Base-by-base conservation (phyloP, 2,888 invertebrate genomes). In the Agrotis segetum region DNA sequence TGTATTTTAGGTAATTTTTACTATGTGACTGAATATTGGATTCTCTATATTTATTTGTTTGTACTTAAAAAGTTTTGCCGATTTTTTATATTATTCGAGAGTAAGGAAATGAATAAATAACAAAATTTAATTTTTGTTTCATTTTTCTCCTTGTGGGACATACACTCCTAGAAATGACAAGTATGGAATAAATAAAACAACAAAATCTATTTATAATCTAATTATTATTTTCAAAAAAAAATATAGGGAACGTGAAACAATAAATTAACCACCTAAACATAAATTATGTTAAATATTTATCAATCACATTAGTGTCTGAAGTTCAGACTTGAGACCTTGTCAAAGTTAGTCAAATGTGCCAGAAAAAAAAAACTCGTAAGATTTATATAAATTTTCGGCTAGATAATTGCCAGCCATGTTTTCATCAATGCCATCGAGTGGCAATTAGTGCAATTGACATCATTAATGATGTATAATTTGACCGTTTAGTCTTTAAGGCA, bases 161-260 rank as follows among this genome's bases (percentile, higher is more conserved):
- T 24, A 16, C n/a, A 11, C 29, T n/a, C 21, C n/a, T 13, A 21
- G 11, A 21, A 1, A 14, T 58, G n/a, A 4, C 13, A 47, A 47
- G 21, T 13, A 14, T 6, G 77, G 29, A 3, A 19, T 13, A 46
- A 91, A 91, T 90, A 89, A 93, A 90, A 88, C 85, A 44, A 82
- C 74, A 74, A 58, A 81, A 78, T 85, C 88, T 90, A 93, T 91
- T 91, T 89, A 89, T 91, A 92, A 90, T 92, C 92, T 94, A 93
- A 91, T 94, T 93, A 93, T 93, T 93, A 92, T 92, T 93, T 92
- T 91, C 89, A 92, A 93, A 92, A 92, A 92, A 40, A 92, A 93
- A 92, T 91, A 92, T 91, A 92, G 91, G 90, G 92, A 93, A 94
- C 91, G 87, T 91, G 91, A 94, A 93, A 94, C 92, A 94, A 94